These are phyloP conservation scores for Phymorhynchus buccinoides DNA, from an alignment of 1,140 invertebrate genomes.

Conservation along the genomic window DNA sequence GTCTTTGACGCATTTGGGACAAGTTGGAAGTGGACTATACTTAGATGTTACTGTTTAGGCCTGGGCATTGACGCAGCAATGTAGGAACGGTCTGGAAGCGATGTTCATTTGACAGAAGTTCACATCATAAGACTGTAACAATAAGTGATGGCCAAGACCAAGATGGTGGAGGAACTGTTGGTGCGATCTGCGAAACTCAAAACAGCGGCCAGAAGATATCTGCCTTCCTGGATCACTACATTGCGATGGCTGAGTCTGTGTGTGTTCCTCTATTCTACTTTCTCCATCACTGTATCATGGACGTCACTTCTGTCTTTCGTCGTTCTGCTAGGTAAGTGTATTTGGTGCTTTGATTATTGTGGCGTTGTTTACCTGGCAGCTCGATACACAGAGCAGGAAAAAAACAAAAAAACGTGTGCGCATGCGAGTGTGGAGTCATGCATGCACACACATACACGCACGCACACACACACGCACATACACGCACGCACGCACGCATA, in stretches of 20 bases:
- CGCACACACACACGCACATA: not conserved
- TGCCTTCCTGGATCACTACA: not conserved
- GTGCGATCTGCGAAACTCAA: too few species aligned
- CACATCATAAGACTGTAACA: too few species aligned
- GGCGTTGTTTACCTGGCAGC: constrained; percentile 25
- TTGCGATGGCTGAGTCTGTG: constrained; percentile 29
- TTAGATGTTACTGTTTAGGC: too few species aligned
- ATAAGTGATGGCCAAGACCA: too few species aligned
- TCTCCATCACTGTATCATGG: constrained; percentile 41
- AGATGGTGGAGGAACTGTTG: too few species aligned
- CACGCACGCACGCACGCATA: not conserved
- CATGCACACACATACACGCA: not conserved
- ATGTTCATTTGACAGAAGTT: too few species aligned
- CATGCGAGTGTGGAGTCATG: not conserved
- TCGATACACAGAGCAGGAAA: not conserved
- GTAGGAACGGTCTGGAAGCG: too few species aligned
- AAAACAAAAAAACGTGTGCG: not conserved
- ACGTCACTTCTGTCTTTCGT: constrained; percentile 13
- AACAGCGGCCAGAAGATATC: not conserved
- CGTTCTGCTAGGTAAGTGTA: constrained; percentile 51
- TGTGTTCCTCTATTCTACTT: constrained; percentile 37
- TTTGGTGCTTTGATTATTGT: constrained; percentile 17
- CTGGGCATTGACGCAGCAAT: too few species aligned
- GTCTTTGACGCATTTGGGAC: too few species aligned
- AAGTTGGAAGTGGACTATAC: too few species aligned